A percentile compares a stretch with the other conserved stretches of the same genome.
Conservation (phyloP, 2,888 invertebrate species). For the Mythimna lalbum region DNA sequence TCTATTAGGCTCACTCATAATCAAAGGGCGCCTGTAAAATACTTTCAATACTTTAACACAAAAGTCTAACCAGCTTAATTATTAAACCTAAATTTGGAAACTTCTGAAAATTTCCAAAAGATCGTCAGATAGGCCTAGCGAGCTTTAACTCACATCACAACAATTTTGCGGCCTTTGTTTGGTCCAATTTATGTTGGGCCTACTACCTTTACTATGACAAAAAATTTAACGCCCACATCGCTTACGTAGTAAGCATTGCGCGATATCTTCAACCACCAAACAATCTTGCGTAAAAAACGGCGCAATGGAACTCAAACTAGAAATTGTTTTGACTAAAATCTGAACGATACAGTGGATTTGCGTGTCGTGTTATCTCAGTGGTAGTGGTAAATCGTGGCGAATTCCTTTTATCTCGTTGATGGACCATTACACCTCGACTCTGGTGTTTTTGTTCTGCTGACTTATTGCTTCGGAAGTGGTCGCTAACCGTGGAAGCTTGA, state of each 20-base stretch:
- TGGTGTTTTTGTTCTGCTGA: slow-evolving; percentile 55
- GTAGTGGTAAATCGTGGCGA: slow-evolving; percentile 39
- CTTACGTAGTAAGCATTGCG: slow-evolving; percentile 9
- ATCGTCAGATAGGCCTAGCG: slow-evolving; percentile 1
- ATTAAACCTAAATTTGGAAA: slow-evolving; percentile 13
- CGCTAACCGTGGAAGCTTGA: slow-evolving; percentile 1
- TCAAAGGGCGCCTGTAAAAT: slow-evolving; percentile 18
- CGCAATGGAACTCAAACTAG: slow-evolving; percentile 5
- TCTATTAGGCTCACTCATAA: slow-evolving; percentile 8
- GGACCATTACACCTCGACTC: slow-evolving; percentile 54
- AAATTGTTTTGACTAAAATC: neutral
- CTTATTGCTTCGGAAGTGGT: slow-evolving; percentile 50
- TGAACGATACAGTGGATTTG: slow-evolving; percentile 18
- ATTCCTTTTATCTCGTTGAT: slow-evolving; percentile 55
- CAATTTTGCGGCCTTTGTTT: slow-evolving; percentile 40
- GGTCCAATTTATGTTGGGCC: slow-evolving; percentile 37
- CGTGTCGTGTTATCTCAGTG: slow-evolving; percentile 37
- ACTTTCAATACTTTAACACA: slow-evolving; percentile 6
- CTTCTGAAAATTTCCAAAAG: slow-evolving; percentile 22
- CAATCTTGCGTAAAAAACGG: neutral
- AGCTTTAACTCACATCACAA: slow-evolving; percentile 24
- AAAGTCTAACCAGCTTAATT: slow-evolving; percentile 17
- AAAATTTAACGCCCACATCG: neutral
- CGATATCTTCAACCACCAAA: too few relatives aligned
- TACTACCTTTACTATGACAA: slow-evolving; percentile 1